Evolutionary conservation across 1,140 invertebrate species (phyloP), one percentile per base, ranked within the genome.

Genomic region (Aphelenchoides avenae): DNA sequence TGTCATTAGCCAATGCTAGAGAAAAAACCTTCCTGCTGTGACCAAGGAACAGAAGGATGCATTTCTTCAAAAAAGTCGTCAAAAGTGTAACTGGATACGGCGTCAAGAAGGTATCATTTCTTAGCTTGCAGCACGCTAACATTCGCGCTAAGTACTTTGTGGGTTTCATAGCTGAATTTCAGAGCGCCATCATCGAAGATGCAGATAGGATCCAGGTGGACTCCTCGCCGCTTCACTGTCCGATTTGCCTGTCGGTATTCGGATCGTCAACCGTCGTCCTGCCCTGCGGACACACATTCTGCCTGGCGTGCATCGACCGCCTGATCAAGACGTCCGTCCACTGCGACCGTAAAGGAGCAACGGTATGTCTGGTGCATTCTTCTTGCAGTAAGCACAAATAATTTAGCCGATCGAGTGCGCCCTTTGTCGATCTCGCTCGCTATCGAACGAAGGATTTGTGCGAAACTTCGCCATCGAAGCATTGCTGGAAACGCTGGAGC

Each of bases 171-270:
- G n/a, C n/a, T n/a, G n/a, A n/a, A n/a, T n/a, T n/a, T n/a, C n/a
- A n/a, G n/a, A n/a, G 39, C 15, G 42, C 40, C 9, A 37, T 36
- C 20, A 62, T 60, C 22, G 57, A 60, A 30, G 58, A 60, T 40
- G 57, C 57, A 9, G 50, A 60, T 39, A 58, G 40, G 37, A 61
- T 60, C 7, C 27, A 34, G 31, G 63, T 60, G 29, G 58, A 60
- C 15, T 60, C 57, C 5, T 62, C 57, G 0, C 57, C 57, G 11
- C 24, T 60, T n/a, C 57, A 60, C 37, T 60, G 57, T 22, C 57
- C 57, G 13, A 40, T 60, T 18, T 60, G 57, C 31, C 27, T 60
- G n/a, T n/a, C 15, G 30, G 43, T 60, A 27, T 60, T 61, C 30
- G 33, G 33, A 11, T 53, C 31, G 34, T 30, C 41, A 18, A 54